Evolutionary conservation across 2,797 vertebrate genomes (phyloP), one percentile per base, ranked within the genome.

Genomic region (Miichthys miiuy): DNA sequence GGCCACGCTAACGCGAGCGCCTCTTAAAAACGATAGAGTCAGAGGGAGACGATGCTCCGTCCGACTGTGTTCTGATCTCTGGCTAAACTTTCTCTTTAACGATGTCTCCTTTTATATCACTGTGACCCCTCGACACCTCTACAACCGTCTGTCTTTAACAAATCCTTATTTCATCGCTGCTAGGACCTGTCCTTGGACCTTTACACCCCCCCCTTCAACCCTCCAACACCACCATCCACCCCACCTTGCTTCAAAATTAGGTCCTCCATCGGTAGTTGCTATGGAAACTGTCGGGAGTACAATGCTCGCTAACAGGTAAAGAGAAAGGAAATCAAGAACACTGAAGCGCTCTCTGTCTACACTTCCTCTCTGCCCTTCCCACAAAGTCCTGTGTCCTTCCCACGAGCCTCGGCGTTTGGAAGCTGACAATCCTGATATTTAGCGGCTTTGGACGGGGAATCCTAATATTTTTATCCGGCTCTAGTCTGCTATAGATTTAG

Each of bases 221-320:
- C 68, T 66, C 58, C 66, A 48, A 60, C 82, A 50, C 80, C 74
- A 23, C 55, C 61, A 65, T 68, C 62, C 76, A 69, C 76, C 79
- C 75, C 81, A 79, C 81, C 88, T 86, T 30, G 41, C 77, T 79
- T 84, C 56, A 63, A 80, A 92, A 82, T 56, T 30, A 89, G 85
- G 69, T 77, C 79, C 73, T 87, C 88, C 78, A 72, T 84, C 55
- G 46, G 73, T 68, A 66, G 95, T 96, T 95, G 92, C 96, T 92
- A 95, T 96, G 94, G 95, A 93, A 96, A 96, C 95, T 85, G 89
- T 80, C 77, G 47, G 88, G 34, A 81, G 91, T 86, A 70, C 81
- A 91, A 88, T 79, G 79, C 77, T 80, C 51, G 30, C 82, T 91
- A 92, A 93, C 92, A 93, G 93, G 92, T 92, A 90, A 87, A 38